Evolutionary conservation across 2,797 vertebrate genomes (phyloP).

Genomic region (Acanthopagrus latus): DNA sequence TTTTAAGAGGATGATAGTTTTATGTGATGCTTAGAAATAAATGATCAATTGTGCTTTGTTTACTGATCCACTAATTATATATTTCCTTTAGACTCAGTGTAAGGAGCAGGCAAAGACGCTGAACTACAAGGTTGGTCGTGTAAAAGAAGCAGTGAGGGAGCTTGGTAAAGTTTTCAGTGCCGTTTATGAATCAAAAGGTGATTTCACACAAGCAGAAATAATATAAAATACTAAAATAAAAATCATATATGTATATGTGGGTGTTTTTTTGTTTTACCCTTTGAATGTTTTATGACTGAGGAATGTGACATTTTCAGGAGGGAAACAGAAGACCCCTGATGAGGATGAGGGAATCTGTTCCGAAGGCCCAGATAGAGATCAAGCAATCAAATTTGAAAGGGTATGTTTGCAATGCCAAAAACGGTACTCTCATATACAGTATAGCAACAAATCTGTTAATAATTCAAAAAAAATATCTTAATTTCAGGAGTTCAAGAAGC

Average conservation of each 20-base stretch:
- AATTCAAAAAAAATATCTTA: constrained; percentile 35
- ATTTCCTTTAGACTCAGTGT: constrained; percentile 74
- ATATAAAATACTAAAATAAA: neutral
- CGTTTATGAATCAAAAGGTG: constrained; percentile 76
- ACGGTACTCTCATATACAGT: neutral
- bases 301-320: constrained; percentile 69
- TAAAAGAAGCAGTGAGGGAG: constrained; percentile 86
- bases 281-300: constrained; percentile 56
- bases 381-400: constrained; percentile 86
- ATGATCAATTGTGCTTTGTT: neutral
- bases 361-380: constrained; percentile 62
- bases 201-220: constrained; percentile 2
- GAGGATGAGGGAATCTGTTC: constrained; percentile 49
- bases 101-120: constrained; percentile 83
- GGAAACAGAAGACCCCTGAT: constrained; percentile 23
- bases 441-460: neutral
- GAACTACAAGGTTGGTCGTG: constrained; percentile 80
- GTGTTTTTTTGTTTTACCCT: neutral
- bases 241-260: neutral
- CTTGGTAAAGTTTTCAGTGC: constrained; percentile 80
- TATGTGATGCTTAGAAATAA: neutral
- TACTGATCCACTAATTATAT: neutral
- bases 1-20: neutral
- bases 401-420: constrained; percentile 69
- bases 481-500: constrained; percentile 85